Conservation (phyloP, 1,140 invertebrate species). For the Euwallacea similis region DNA sequence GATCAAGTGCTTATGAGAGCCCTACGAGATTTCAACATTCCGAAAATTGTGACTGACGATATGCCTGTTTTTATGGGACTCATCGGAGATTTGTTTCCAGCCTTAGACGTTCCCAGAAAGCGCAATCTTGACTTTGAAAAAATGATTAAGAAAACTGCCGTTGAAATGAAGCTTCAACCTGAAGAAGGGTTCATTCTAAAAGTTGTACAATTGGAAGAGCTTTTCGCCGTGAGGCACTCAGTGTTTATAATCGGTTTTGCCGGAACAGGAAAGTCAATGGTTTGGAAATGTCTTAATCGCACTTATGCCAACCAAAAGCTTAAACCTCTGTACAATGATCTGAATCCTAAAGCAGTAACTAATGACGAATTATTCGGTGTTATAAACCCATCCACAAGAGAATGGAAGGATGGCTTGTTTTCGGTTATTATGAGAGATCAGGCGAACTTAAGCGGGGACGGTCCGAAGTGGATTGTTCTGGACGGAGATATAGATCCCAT, state of each 20-base stretch:
- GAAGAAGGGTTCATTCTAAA: slow-evolving; percentile 88
- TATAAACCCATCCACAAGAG: slow-evolving; percentile 91
- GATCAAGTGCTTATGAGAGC: slow-evolving; percentile 83
- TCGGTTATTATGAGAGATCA: slow-evolving; percentile 92
- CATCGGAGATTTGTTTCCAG: slow-evolving; percentile 87
- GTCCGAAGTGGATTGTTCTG: slow-evolving; percentile 94
- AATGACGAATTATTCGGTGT: slow-evolving; percentile 95
- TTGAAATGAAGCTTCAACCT: slow-evolving; percentile 85
- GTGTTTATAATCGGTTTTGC: slow-evolving; percentile 91
- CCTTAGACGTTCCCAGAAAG: slow-evolving; percentile 84
- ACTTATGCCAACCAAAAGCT: slow-evolving; percentile 76
- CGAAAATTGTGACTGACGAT: slow-evolving; percentile 91
- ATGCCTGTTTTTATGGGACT: slow-evolving; percentile 88
- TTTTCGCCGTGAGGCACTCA: slow-evolving; percentile 91
- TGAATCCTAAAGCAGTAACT: slow-evolving; percentile 95
- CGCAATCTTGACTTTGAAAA: slow-evolving; percentile 83
- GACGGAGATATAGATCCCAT: slow-evolving; percentile 97
- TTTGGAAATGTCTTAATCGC: slow-evolving; percentile 87
- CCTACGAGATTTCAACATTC: slow-evolving; percentile 88
- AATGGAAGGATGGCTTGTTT: slow-evolving; percentile 96
- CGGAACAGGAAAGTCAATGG: slow-evolving; percentile 91
- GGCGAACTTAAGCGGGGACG: slow-evolving; percentile 81
- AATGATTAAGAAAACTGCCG: slow-evolving; percentile 71
- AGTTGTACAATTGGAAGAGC: slow-evolving; percentile 88
- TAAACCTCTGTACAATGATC: slow-evolving; percentile 84